These are phyloP conservation scores for Eupithecia insigniata DNA, from an alignment of 2,888 invertebrate genomes.

Conservation along the genomic window DNA sequence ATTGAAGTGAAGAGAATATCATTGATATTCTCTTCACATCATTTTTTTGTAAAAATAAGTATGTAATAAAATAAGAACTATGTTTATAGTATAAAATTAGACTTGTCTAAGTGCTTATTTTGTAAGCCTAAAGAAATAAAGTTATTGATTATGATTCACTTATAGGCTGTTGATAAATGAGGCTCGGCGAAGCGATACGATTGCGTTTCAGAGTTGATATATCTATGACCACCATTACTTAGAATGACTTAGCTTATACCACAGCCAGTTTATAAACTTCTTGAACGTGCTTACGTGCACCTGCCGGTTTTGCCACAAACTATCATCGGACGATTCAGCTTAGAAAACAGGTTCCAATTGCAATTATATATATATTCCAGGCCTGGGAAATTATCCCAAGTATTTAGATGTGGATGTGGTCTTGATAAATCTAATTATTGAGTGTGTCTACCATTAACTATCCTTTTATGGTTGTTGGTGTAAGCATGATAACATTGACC, in stretches of 20 bases:
- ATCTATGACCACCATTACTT: not conserved
- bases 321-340: constrained; percentile 46
- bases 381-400: constrained; percentile 50
- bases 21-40: too few species aligned
- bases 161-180: not conserved
- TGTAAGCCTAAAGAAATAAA: too few species aligned
- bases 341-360: constrained; percentile 55
- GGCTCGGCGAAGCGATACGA: not conserved
- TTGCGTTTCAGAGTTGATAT: not conserved
- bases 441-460: not conserved
- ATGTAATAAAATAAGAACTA: too few species aligned
- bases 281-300: constrained; percentile 47
- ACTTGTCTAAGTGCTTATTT: too few species aligned
- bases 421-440: constrained; percentile 39
- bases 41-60: too few species aligned
- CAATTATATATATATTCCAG: constrained; percentile 48
- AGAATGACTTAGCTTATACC: not conserved
- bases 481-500: not conserved
- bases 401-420: constrained; percentile 40
- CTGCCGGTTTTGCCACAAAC: constrained; percentile 55
- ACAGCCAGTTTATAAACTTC: not conserved
- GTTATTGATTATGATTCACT: too few species aligned
- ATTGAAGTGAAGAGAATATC: too few species aligned
- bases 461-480: not conserved
- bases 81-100: too few species aligned